Conservation (phyloP, 2,797 vertebrate genomes). For the Hydrolagus colliei region DNA sequence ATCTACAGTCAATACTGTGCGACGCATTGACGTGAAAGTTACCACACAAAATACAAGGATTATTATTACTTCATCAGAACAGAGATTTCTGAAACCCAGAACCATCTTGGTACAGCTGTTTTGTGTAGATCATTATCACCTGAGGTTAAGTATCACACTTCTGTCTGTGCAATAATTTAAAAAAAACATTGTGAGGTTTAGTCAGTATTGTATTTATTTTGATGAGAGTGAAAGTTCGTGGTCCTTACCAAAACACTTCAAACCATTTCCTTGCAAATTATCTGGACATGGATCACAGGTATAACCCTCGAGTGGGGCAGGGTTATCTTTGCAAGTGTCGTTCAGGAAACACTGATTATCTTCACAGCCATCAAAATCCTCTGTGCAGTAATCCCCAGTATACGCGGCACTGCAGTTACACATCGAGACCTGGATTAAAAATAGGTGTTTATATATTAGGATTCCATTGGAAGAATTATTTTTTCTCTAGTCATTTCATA, state of each 20-base stretch:
- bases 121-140: no score
- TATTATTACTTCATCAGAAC: no score
- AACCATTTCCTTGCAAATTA: background rate
- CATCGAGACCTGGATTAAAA: background rate
- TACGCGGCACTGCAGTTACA: slow-evolving; percentile 18
- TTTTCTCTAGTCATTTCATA: background rate
- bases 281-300: slow-evolving; percentile 9
- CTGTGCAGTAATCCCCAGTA: slow-evolving; percentile 18
- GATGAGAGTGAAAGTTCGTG: no score
- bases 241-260: slow-evolving; percentile 17
- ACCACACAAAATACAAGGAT: no score
- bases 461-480: background rate
- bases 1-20: no score
- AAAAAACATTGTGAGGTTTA: no score
- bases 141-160: no score
- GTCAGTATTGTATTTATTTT: background rate
- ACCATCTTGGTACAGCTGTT: no score
- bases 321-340: slow-evolving; percentile 21
- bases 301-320: slow-evolving; percentile 1
- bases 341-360: slow-evolving; percentile 26
- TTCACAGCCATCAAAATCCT: slow-evolving; percentile 24
- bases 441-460: background rate
- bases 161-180: no score
- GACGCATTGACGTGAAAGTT: no score
- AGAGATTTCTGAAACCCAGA: no score